Base-by-base conservation (phyloP, 2,797 vertebrate genomes). In the Champsocephalus gunnari region DNA sequence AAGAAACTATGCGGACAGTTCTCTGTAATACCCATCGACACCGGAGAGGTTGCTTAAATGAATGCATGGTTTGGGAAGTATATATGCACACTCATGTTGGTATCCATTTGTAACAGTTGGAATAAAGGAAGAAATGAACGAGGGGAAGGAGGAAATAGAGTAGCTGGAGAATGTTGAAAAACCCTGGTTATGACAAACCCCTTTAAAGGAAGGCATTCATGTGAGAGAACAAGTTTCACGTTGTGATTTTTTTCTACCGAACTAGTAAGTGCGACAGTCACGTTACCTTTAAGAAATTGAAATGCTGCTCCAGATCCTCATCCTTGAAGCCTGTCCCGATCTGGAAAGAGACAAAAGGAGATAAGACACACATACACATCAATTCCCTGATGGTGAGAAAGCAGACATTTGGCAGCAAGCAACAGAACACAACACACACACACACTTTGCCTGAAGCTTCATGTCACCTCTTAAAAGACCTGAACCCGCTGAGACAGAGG, bases 311-410 rank as follows among this genome's bases (percentile, higher is more conserved):
- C 84, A 98, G 92, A 87, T 96, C 95, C 76, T 97, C 96, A 73
- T 98, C 97, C 28, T 96, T 96, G 90, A 98, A 98, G 75, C 97
- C 97, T 0, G 96, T 98, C 73, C 97, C 97, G 7, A 98, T 96
- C 97, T 98, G 93, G 10, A 81, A 38, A 69, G 67, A 87, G 73
- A 88, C 48, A 47, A 44, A 14, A 16, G 9, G 11, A 82, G 79
- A 84, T 79, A 60, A 81, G 73, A 81, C 11, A 17, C 4, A 63
- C 44, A 53, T 38, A 60, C 53, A 48, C 16, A 58, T 65, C 66
- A 56, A 81, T 71, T 82, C 83, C 80, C 82, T 67, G 28, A 28
- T 43, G 80, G 80, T 75, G 76, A 79, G 75, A 74, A 69, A 66
- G 85, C 66, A 85, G 88, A 87, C 77, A 69, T 82, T 88, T 89